These are phyloP conservation scores for Enteromius argenteus DNA, from an alignment of 2,797 vertebrate species.

Conservation along the genomic window DNA sequence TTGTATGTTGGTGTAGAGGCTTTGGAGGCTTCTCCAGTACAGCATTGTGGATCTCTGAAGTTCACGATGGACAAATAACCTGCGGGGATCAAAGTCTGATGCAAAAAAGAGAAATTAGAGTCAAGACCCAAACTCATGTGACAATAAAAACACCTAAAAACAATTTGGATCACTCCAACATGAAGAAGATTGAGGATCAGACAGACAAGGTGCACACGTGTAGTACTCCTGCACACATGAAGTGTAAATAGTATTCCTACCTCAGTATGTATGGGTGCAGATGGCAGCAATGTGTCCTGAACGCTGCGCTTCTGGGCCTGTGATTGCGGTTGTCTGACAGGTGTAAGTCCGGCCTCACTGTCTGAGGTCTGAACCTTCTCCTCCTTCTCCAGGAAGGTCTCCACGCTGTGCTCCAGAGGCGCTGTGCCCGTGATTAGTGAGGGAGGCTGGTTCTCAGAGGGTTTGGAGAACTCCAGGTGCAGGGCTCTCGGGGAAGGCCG, in stretches of 20 bases:
- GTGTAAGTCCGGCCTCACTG: slow-evolving; percentile 69
- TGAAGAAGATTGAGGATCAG: not conserved
- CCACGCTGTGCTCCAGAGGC: slow-evolving; percentile 71
- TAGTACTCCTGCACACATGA: not conserved
- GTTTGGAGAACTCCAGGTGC: slow-evolving; percentile 76
- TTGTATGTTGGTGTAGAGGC: slow-evolving; percentile 78
- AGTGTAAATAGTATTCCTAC: slow-evolving; percentile 19
- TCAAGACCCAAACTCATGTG: not conserved
- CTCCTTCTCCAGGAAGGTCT: slow-evolving; percentile 76
- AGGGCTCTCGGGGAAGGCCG: slow-evolving; percentile 73
- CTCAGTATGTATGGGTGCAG: slow-evolving; percentile 49
- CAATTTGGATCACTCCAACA: not conserved
- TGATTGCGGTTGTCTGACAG: slow-evolving; percentile 64
- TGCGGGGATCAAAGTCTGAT: slow-evolving; percentile 86
- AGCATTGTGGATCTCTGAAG: slow-evolving; percentile 72
- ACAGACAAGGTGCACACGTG: not conserved
- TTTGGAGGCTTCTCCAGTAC: slow-evolving; percentile 72
- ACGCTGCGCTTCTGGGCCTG: slow-evolving; percentile 65
- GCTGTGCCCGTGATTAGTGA: slow-evolving; percentile 39
- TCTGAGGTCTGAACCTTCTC: slow-evolving; percentile 67
- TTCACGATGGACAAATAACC: slow-evolving; percentile 84
- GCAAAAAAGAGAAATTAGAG: slow-evolving; percentile 32
- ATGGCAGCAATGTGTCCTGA: slow-evolving; percentile 64
- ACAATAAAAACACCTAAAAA: not conserved
- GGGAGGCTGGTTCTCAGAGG: slow-evolving; percentile 61